Evolutionary conservation across 2,888 invertebrate species (phyloP), one percentile per base, ranked within the genome.

Genomic region (Amphipoea oculea): DNA sequence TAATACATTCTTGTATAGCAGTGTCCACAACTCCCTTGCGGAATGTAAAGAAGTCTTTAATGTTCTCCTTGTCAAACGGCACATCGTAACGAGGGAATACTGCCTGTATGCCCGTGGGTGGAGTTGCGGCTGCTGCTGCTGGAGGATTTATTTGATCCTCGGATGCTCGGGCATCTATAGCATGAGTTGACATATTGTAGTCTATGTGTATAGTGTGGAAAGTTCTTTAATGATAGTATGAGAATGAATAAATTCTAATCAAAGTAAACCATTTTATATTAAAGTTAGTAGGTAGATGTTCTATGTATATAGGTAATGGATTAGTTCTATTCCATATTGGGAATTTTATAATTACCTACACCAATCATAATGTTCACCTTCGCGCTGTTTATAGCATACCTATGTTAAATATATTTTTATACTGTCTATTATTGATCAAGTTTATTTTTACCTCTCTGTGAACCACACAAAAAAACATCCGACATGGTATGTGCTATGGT

Each of bases 11-110:
- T 77, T 97, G 97, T 65, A 98, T 97, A 5, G 98, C 98, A 86
- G 97, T 97, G 88, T 98, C 98, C 20, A 98, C 97, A 23, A 98
- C 98, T 45, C 98, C 98, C 88, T 98, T 98, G 81, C 98, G 97
- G 91, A 98, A 98, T 62, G 98, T 98, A 91, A 98, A 98, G 94
- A 98, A 98, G 88, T 96, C 97, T 85, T 97, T 97, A 40, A 98
- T 98, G 88, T 98, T 97, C 79, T 98, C 97, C 70, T 92, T 93
- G 87, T 95, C 95, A 92, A 95, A 96, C n/a, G 95, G 96, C 57
- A 96, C 94, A 90, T 96, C 96, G 68, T 95, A 96, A 6, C 96
- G 94, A 48, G 96, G 97, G 84, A 95, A 96, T 3, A 96, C 95
- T 0, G 95, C 92, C 68, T 95, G 93, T 5, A 91, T 88, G 4